A percentile compares a stretch with the other conserved stretches of the same genome.
phyloP scores from a whole-genome alignment of 2,888 invertebrate species.

The Thymelicus lineola region DNA sequence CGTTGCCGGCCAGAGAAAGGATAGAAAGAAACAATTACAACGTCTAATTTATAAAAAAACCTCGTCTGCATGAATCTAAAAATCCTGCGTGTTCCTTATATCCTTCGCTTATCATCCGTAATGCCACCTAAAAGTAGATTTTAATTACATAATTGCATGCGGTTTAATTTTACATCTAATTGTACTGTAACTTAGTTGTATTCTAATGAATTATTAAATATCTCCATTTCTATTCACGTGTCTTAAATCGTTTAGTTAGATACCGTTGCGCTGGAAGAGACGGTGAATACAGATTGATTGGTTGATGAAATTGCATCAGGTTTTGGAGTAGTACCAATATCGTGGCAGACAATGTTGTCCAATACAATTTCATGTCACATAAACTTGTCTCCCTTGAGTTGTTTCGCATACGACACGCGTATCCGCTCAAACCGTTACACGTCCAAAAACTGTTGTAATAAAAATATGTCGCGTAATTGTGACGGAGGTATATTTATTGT shows the following conservation, averaged over 20 bases:
- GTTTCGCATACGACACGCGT: slow-evolving; percentile 33
- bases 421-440: slow-evolving; percentile 17
- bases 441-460: slow-evolving; percentile 4
- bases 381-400: slow-evolving; percentile 39
- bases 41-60: too few relatives aligned
- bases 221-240: slow-evolving; percentile 3
- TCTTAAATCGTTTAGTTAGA: slow-evolving; percentile 1
- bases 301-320: slow-evolving; percentile 4
- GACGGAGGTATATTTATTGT: too few relatives aligned
- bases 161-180: slow-evolving; percentile 6
- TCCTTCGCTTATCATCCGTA: too few relatives aligned
- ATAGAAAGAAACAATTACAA: too few relatives aligned
- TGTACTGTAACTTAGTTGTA: slow-evolving; percentile 7
- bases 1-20: too few relatives aligned
- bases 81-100: too few relatives aligned
- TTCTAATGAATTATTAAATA: slow-evolving; percentile 14
- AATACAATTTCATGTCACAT: slow-evolving; percentile 36
- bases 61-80: too few relatives aligned
- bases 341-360: slow-evolving; percentile 13
- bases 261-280: not conserved
- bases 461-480: not conserved
- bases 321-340: slow-evolving; percentile 17
- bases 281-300: slow-evolving; percentile 7
- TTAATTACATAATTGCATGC: too few relatives aligned
- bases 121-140: too few relatives aligned